Conservation (phyloP, 2,113 vertebrate genomes). For the Guaruba guarouba region DNA sequence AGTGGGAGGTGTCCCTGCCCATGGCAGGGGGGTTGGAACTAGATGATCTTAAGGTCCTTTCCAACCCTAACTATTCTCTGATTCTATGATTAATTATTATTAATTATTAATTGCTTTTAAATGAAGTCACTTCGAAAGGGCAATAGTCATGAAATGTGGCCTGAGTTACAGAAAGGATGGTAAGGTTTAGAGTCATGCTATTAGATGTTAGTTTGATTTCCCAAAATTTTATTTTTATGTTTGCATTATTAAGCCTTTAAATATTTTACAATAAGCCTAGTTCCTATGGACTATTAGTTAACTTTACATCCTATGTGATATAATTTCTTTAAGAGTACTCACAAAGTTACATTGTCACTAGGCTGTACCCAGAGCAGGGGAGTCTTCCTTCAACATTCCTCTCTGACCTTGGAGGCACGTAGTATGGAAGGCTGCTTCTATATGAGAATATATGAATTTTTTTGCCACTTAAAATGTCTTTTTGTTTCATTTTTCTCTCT, state of each 20-base stretch:
- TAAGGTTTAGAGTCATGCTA: not conserved
- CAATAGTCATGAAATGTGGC: not conserved
- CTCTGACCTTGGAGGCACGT: not conserved
- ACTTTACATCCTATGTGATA: not conserved
- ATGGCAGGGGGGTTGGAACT: no score
- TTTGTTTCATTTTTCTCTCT: not conserved
- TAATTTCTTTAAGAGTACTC: not conserved
- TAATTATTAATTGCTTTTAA: not conserved
- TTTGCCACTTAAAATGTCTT: not conserved
- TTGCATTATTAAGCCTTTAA: not conserved
- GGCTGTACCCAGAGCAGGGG: not conserved
- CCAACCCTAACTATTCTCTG: no score
- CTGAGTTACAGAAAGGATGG: not conserved
- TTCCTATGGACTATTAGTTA: not conserved
- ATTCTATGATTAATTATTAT: not conserved
- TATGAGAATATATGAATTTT: not conserved
- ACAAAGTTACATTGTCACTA: not conserved
- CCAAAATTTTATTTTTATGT: not conserved
- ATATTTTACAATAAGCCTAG: not conserved
- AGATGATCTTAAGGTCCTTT: no score
- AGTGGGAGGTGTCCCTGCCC: no score
- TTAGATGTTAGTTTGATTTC: not conserved
- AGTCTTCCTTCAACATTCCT: not conserved
- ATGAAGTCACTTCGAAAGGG: not conserved
- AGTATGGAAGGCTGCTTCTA: not conserved